Evolutionary conservation across 2,888 invertebrate genomes (phyloP).

Genomic region (Ochlodes sylvanus): DNA sequence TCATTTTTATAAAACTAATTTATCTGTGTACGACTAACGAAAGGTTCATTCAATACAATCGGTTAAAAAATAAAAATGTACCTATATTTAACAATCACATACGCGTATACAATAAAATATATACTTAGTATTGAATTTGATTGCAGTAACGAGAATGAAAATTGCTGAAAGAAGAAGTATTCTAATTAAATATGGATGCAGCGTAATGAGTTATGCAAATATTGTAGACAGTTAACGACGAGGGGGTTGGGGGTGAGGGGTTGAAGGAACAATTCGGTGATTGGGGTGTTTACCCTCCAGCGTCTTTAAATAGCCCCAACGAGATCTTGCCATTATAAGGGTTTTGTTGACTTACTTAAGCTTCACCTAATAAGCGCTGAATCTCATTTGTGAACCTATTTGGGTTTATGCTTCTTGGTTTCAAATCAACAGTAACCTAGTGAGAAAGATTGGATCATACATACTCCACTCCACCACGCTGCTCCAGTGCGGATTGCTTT

Average conservation of each 20-base stretch:
- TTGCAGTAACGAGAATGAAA: constrained; percentile 9
- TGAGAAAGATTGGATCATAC: no score
- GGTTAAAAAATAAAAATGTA: no score
- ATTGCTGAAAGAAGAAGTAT: constrained; percentile 70
- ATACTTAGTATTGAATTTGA: neutral
- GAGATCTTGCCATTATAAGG: neutral
- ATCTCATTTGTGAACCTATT: neutral
- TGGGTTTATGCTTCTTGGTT: neutral
- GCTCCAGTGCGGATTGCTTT: no score
- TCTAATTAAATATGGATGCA: constrained; percentile 84
- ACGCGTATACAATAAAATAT: no score
- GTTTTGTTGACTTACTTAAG: constrained; percentile 1
- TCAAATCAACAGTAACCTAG: no score
- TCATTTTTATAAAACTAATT: no score
- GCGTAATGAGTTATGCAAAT: constrained; percentile 81
- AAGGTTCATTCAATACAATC: no score
- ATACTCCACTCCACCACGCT: no score
- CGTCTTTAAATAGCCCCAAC: constrained; percentile 6
- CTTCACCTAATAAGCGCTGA: neutral
- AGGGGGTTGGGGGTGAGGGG: constrained; percentile 41
- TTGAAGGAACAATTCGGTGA: constrained; percentile 7
- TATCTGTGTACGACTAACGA: no score
- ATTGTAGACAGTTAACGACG: constrained; percentile 73
- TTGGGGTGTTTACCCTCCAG: constrained; percentile 14
- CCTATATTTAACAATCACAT: no score